Evolutionary conservation across 2,888 invertebrate species (phyloP).

Genomic region (Acleris emargana): DNA sequence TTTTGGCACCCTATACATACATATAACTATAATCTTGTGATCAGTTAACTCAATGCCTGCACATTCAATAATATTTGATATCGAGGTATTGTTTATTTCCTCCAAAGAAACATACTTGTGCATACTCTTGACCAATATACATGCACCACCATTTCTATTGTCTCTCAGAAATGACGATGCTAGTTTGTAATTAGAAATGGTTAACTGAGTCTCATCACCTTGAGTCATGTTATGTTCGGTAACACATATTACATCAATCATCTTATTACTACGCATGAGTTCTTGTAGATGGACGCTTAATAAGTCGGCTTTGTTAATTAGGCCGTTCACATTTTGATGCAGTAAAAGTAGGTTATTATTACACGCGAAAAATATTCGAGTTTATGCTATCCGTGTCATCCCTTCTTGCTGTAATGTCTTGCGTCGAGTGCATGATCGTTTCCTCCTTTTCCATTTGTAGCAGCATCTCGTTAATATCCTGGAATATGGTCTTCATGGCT

Average conservation of each 20-base stretch:
- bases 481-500: too few species aligned
- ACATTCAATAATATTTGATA: slow-evolving; percentile 27
- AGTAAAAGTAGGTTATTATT: too few species aligned
- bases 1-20: slow-evolving; percentile 35
- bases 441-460: too few species aligned
- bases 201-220: slow-evolving; percentile 13
- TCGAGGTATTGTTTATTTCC: slow-evolving; percentile 9
- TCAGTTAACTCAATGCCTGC: slow-evolving; percentile 33
- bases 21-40: slow-evolving; percentile 24
- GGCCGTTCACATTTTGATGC: slow-evolving; percentile 33
- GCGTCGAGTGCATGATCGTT: too few species aligned
- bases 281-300: slow-evolving; percentile 28
- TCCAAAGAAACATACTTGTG: slow-evolving; percentile 1
- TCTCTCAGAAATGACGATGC: slow-evolving; percentile 21
- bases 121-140: slow-evolving; percentile 21
- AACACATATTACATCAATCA: slow-evolving; percentile 35
- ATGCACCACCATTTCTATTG: slow-evolving; percentile 34
- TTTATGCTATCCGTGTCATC: too few species aligned
- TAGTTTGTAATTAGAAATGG: slow-evolving; percentile 23
- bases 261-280: background rate
- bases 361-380: too few species aligned
- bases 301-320: slow-evolving; percentile 28
- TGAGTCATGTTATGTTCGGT: slow-evolving; percentile 39
- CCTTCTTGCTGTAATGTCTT: too few species aligned
- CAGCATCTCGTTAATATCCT: too few species aligned